Evolutionary conservation across 2,797 vertebrate genomes (phyloP), one percentile per base, ranked within the genome.

Genomic region (Sebastes oblongus): DNA sequence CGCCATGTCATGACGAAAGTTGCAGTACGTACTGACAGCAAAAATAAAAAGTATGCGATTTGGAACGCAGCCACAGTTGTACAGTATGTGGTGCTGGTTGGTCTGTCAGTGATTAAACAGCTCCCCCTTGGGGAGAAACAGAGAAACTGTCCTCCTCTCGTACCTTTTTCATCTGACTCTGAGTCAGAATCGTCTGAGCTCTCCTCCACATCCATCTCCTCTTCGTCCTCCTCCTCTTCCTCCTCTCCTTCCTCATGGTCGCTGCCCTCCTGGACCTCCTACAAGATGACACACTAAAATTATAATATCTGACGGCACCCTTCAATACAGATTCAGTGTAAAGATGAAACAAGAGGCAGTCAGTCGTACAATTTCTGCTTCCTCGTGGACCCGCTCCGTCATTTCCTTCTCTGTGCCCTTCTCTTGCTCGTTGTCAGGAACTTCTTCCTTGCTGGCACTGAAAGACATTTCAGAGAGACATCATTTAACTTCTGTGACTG

Each of bases 151-250:
- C 61, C n/a, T 3, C 56, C 16, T 7, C n/a, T 5, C 3, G 0
- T 90, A 99, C 98, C 98, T 97, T 99, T 99, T 87, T 99, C 98
- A 87, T 99, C 98, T 0, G 96, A 95, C 75, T 99, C 96, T 0
- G 98, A 98, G 94, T 99, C 98, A 0, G 98, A 97, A 46, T 99
- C 98, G 67, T 98, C 97, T 3, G 98, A 98, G 86, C 97, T 99
- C 91, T 98, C 98, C 27, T 97, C 98, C 76, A 95, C 97, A 81
- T 99, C 98, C 91, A 97, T 94, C 67, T 98, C 97, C 70, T 98
- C 97, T 30, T 99, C 98, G 1, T 98, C 98, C 3, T 94, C 94
- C 0, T 99, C 98, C 0, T 99, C 98, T 0, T 99, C 98, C 4
- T 98, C 98, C 7, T 98, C 98, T 29, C 94, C 95, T n/a, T 96